Percentiles rank a stretch among this genome's conserved stretches.
Evolutionary conservation across 2,888 invertebrate genomes (phyloP).

Genomic region (Rhaphigaster nebulosa): DNA sequence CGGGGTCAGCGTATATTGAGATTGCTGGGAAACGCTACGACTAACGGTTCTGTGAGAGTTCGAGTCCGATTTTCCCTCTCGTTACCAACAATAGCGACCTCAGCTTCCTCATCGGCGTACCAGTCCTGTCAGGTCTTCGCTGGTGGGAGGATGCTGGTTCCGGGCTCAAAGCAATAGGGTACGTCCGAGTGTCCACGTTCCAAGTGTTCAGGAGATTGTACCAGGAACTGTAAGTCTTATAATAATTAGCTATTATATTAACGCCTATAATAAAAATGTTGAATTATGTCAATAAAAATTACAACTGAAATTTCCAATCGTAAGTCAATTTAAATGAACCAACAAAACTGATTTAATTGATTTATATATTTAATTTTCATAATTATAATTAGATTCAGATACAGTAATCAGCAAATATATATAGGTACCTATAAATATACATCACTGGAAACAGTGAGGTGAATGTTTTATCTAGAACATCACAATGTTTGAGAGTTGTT

Average conservation of each 20-base stretch:
- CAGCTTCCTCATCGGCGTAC: constrained; percentile 20
- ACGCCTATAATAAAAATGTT: no score
- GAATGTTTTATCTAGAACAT: no score
- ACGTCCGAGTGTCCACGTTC: neutral
- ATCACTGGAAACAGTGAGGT: no score
- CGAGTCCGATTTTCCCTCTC: constrained; percentile 40
- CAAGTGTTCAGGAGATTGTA: neutral
- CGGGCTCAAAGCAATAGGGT: neutral
- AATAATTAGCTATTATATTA: neutral
- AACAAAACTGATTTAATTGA: no score
- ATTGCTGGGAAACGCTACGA: constrained; percentile 41
- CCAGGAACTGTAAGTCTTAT: neutral
- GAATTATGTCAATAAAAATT: no score
- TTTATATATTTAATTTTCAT: no score
- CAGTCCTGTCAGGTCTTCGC: neutral
- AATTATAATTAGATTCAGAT: no score
- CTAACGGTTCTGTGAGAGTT: constrained; percentile 33
- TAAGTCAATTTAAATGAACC: no score
- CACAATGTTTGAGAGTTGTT: no score
- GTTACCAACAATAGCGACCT: constrained; percentile 4
- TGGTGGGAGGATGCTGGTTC: neutral
- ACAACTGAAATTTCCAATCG: no score
- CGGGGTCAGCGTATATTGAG: constrained; percentile 26
- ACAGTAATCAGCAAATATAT: no score
- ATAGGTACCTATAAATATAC: no score